Evolutionary conservation across 2,888 invertebrate species (phyloP), one percentile per base, ranked within the genome.

Genomic region (Ichneumoninae sp.): DNA sequence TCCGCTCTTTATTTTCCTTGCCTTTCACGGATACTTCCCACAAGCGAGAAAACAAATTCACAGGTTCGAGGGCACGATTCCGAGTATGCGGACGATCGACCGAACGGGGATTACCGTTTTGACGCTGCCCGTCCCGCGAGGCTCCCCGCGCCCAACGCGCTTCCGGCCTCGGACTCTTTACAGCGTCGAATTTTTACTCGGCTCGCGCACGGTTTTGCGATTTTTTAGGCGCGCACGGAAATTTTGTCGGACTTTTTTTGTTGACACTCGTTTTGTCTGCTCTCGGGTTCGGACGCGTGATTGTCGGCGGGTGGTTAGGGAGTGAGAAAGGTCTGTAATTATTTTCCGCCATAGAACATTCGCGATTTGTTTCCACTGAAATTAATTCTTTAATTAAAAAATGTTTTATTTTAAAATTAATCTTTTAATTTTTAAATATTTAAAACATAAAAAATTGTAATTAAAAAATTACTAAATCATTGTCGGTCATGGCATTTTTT

Each of bases 31-130:
- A 57, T 70, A 76, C 78, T 84, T 84, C 74, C 78, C 84, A 84
- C 81, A 81, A 78, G 79, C 79, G 79, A 71, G 72, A 80, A 66
- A 75, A 81, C 76, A 80, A 84, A 84, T 84, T 84, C 79, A 78
- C 84, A 71, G 81, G 81, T 66, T 84, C 44, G 68, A 74, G 71
- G 76, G 79, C 81, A 82, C 84, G 79, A 82, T 82, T 82, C 84
- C 79, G 79, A 79, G 84, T 82, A 79, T 36, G 57, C 60, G 16
- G 62, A 72, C 68, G 66, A 76, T 68, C 52, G 52, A 71, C 68
- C 57, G 80, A 74, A 75, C 44, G 74, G 80, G 44, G 47, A 75
- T 68, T 36, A 69, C 60, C 30, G 60, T 60, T 60, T 60, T 60
- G 60, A 60, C 26, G 60, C 16, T 0, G 44, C 13, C 66, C 44